Base-by-base conservation (phyloP, 2,888 invertebrate species). In the Cremastinae sp. region DNA sequence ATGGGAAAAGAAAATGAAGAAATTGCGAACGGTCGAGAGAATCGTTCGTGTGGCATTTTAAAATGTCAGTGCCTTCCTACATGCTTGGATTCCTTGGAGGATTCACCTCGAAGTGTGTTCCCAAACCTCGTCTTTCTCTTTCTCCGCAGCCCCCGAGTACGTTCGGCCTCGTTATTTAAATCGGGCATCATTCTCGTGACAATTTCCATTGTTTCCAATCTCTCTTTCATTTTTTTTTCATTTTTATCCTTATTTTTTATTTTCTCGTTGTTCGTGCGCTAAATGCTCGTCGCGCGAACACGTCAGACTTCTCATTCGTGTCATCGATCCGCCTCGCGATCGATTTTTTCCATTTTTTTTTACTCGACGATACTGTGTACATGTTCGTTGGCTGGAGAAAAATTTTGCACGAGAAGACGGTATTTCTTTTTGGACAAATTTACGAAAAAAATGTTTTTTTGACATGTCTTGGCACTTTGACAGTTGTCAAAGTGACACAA, bases 21-120 rank as follows among this genome's bases (percentile, higher is more conserved):
- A 81, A 78, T 78, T 79, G 75, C 83, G 80, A 74, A 77, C 54
- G 16, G 72, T 76, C 77, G 78, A 74, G 68, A 76, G 74, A 71
- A 54, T 68, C 53, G 78, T 59, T 75, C 78, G 53, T 53, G 81
- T 86, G 88, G 84, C 87, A 87, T 87, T 87, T 88, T 78, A 74
- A 88, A 88, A 88, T 87, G 87, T 88, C 87, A 88, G 85, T 84
- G 81, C 81, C 87, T 84, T 84, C 86, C 86, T 87, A 87, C 86
- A 83, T 82, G 79, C 61, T 68, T 73, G 68, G 72, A 20, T 49
- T 49, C 18, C 9, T 20, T 49, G 47, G 47, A 16, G 34, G 54
- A 65, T 65, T 43, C 28, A 28, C 36, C 18, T 20, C 4, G 20
- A 20, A 20, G 20, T 43, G 14, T 41, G 22, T 9, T 20, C 36